These are phyloP conservation scores for Oceanodroma leucorhoa DNA, from an alignment of 2,797 vertebrate genomes.

Conservation along the genomic window DNA sequence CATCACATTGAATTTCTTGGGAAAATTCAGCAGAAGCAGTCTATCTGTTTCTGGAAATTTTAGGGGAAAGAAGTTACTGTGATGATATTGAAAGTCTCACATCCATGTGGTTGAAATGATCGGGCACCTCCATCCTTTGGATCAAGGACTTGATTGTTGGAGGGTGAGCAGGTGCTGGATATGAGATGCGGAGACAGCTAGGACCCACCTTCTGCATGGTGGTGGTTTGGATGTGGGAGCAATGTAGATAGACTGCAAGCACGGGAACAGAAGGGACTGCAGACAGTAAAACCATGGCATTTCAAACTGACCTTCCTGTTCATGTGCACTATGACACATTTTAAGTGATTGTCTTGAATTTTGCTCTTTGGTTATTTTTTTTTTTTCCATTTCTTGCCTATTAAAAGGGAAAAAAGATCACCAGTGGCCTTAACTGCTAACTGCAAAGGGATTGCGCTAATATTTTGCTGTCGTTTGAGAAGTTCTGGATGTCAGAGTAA, in stretches of 20 bases:
- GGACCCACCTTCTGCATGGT: background rate
- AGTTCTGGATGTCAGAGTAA: slow-evolving; percentile 39
- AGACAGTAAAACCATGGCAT: background rate
- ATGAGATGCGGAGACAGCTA: background rate
- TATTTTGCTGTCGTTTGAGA: slow-evolving; percentile 59
- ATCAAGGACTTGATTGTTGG: background rate
- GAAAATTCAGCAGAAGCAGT: background rate
- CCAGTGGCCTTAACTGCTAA: background rate
- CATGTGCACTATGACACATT: fast-evolving
- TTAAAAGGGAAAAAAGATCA: background rate
- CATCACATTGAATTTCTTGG: background rate
- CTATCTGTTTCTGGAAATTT: background rate
- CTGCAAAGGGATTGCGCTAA: background rate
- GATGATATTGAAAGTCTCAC: background rate
- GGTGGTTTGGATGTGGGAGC: background rate
- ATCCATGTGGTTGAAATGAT: background rate
- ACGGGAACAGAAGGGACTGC: background rate
- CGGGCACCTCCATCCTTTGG: background rate
- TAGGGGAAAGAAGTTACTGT: background rate
- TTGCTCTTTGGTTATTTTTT: background rate
- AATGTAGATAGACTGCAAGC: background rate
- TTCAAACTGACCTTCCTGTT: background rate
- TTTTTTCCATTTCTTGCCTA: background rate
- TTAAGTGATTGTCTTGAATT: background rate
- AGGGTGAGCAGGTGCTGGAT: background rate